These are phyloP conservation scores for Tetramorium simillimum DNA, from an alignment of 1,140 invertebrate species.

Conservation along the genomic window DNA sequence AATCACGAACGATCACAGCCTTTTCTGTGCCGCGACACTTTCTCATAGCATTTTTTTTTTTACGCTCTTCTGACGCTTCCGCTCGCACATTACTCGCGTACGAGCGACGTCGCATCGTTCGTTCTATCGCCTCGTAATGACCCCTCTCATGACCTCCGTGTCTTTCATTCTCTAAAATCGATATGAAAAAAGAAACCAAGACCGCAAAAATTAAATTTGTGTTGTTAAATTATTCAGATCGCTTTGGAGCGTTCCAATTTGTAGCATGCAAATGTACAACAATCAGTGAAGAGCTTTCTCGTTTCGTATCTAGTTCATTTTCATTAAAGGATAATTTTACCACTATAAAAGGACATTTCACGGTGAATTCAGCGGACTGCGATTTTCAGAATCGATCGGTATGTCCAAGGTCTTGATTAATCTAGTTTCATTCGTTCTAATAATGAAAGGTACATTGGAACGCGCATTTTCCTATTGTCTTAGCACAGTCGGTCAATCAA, in stretches of 20 bases:
- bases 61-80: slow-evolving; percentile 34
- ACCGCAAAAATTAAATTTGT: neutral
- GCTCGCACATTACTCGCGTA: slow-evolving; percentile 43
- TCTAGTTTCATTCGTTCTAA: slow-evolving; percentile 63
- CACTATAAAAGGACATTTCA: neutral
- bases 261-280: neutral
- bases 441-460: slow-evolving; percentile 69
- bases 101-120: slow-evolving; percentile 23
- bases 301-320: neutral
- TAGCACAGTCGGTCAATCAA: slow-evolving; percentile 58
- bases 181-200: neutral
- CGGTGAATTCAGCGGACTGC: neutral
- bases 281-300: neutral
- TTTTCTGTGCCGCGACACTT: slow-evolving; percentile 5
- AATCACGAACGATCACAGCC: neutral
- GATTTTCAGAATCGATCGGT: slow-evolving; percentile 15
- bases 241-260: neutral
- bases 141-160: slow-evolving; percentile 52
- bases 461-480: slow-evolving; percentile 64
- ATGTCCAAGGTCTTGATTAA: slow-evolving; percentile 59
- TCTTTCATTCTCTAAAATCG: slow-evolving; percentile 40
- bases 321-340: slow-evolving; percentile 17
- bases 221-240: slow-evolving; percentile 8
- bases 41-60: slow-evolving; percentile 38
- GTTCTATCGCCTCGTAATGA: slow-evolving; percentile 15